Conservation (phyloP, 1,140 invertebrate genomes). For the Drosophila sulfurigaster region DNA sequence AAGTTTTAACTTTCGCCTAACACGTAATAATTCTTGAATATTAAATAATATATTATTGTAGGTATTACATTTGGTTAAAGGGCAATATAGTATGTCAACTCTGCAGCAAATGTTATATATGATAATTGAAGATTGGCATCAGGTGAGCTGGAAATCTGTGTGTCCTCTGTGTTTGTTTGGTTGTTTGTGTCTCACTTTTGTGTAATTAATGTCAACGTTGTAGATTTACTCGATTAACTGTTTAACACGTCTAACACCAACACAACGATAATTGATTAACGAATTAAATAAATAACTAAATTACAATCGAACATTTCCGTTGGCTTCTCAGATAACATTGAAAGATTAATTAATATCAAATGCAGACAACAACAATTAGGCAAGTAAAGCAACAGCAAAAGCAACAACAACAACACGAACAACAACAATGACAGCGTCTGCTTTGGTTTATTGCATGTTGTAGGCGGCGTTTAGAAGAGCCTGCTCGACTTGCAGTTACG, state of each 20-base stretch:
- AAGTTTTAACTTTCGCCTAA: neutral
- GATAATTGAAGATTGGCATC: slow-evolving; percentile 34
- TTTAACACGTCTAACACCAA: slow-evolving; percentile 16
- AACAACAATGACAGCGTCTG: slow-evolving; percentile 51
- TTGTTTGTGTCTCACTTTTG: neutral
- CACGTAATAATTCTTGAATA: neutral
- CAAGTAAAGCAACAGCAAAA: slow-evolving; percentile 32
- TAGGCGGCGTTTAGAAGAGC: slow-evolving; percentile 43
- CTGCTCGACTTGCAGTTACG: slow-evolving; percentile 19
- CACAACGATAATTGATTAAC: neutral
- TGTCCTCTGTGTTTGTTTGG: slow-evolving; percentile 10
- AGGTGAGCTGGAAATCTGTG: slow-evolving; percentile 33
- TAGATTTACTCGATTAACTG: slow-evolving; percentile 3
- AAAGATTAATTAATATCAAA: slow-evolving; percentile 58
- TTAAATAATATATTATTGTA: slow-evolving; percentile 17
- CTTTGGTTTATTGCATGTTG: slow-evolving; percentile 58
- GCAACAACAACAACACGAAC: neutral
- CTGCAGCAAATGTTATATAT: slow-evolving; percentile 31
- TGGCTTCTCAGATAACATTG: slow-evolving; percentile 67
- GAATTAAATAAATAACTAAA: slow-evolving; percentile 30
- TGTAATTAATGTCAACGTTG: slow-evolving; percentile 14
- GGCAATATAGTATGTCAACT: slow-evolving; percentile 30
- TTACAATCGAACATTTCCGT: slow-evolving; percentile 67
- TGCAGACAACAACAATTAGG: slow-evolving; percentile 22
- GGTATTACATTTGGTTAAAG: slow-evolving; percentile 25